phyloP scores from a whole-genome alignment of 2,113 vertebrate genomes.

The Rhinichthys klamathensis region DNA sequence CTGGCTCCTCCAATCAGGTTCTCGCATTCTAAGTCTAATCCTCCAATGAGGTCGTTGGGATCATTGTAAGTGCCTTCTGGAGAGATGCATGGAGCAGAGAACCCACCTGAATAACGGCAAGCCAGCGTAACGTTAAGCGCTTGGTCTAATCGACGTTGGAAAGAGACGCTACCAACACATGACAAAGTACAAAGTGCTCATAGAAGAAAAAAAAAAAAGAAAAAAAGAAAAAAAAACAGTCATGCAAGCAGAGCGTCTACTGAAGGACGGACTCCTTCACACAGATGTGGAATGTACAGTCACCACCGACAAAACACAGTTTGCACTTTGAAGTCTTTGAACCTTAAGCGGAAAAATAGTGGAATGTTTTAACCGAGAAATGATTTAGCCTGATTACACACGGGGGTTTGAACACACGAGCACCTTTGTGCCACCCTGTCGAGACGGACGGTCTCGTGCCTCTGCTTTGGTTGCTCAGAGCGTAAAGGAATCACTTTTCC shows the following conservation, averaged over 20 bases:
- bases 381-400: too few relatives aligned
- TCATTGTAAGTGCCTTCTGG: background rate
- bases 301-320: background rate
- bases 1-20: background rate
- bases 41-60: conserved; percentile 8
- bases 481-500: conserved; percentile 9
- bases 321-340: too few relatives aligned
- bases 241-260: conserved; percentile 59
- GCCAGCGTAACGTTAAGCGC: background rate
- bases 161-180: conserved; percentile 57
- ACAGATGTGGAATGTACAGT: conserved; percentile 22
- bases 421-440: too few relatives aligned
- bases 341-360: too few relatives aligned
- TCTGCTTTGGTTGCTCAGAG: background rate
- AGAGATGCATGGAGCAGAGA: background rate
- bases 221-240: conserved; percentile 56
- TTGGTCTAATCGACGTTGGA: background rate
- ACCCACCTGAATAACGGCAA: conserved; percentile 10
- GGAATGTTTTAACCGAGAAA: background rate
- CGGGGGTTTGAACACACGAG: too few relatives aligned
- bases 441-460: too few relatives aligned
- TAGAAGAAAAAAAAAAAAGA: conserved; percentile 51
- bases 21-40: background rate
- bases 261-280: too few relatives aligned
- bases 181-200: conserved; percentile 65